phyloP scores from a whole-genome alignment of 2,113 vertebrate species.

The Upupa epops region DNA sequence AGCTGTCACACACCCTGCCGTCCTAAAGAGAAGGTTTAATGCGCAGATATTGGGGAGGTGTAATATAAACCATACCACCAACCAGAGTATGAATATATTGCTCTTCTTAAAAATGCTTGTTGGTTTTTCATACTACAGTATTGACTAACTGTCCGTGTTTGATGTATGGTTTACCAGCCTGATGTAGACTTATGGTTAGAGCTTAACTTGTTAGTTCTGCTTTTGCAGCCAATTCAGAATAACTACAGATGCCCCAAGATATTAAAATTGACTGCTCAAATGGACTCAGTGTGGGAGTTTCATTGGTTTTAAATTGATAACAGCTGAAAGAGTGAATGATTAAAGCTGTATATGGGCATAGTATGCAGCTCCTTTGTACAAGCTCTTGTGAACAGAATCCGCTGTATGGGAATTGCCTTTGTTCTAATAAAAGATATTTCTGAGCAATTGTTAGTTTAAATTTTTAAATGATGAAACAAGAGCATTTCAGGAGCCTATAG shows the following conservation, averaged over 20 bases:
- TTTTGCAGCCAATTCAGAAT: slow-evolving; percentile 87
- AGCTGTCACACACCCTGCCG: slow-evolving; percentile 33
- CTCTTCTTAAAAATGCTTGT: slow-evolving; percentile 87
- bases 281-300: slow-evolving; percentile 87
- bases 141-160: slow-evolving; percentile 93
- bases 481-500: slow-evolving; percentile 74
- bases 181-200: slow-evolving; percentile 91
- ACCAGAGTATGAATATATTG: slow-evolving; percentile 85
- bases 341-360: slow-evolving; percentile 81
- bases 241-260: slow-evolving; percentile 92
- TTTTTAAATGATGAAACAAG: slow-evolving; percentile 77
- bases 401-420: slow-evolving; percentile 77
- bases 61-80: slow-evolving; percentile 74
- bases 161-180: slow-evolving; percentile 89
- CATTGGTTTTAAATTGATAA: slow-evolving; percentile 91
- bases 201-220: slow-evolving; percentile 98
- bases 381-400: slow-evolving; percentile 73
- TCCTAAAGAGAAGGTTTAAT: slow-evolving; percentile 52
- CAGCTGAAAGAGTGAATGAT: slow-evolving; percentile 85
- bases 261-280: slow-evolving; percentile 91
- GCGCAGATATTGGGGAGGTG: slow-evolving; percentile 45
- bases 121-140: slow-evolving; percentile 91
- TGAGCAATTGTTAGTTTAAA: slow-evolving; percentile 77
- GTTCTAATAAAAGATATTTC: slow-evolving; percentile 77
- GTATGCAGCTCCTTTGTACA: slow-evolving; percentile 77